A percentile compares a stretch with the other conserved stretches of the same genome.
Conservation (phyloP, 2,113 vertebrate species). For the Chauna torquata region DNA sequence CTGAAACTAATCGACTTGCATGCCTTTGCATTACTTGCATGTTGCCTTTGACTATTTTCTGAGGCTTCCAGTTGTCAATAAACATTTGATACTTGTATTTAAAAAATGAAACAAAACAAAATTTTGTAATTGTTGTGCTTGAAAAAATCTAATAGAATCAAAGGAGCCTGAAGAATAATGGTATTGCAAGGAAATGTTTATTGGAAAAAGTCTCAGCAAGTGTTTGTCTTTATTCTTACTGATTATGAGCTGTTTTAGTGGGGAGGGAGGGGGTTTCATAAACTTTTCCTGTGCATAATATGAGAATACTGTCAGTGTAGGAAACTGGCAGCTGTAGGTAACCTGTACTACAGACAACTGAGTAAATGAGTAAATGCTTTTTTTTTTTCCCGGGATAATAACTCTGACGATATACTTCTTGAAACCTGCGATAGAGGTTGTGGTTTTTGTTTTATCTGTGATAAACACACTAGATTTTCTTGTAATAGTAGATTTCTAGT, state of each 20-base stretch:
- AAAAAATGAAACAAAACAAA: background rate
- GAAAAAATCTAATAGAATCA: background rate
- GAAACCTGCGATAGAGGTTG: background rate
- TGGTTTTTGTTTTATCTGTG: background rate
- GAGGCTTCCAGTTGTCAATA: slow-evolving; percentile 26
- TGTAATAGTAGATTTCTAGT: background rate
- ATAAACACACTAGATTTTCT: background rate
- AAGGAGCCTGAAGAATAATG: background rate
- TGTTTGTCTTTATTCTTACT: background rate
- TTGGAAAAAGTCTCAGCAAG: slow-evolving; percentile 14
- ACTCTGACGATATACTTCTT: background rate
- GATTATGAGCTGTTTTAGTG: background rate
- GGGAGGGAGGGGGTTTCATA: background rate
- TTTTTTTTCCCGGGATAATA: background rate
- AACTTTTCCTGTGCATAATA: background rate
- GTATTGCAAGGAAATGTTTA: slow-evolving; percentile 25
- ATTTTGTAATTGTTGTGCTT: background rate
- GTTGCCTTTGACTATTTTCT: background rate
- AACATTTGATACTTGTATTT: slow-evolving; percentile 6
- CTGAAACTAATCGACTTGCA: background rate
- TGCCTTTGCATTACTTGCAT: slow-evolving; percentile 10
- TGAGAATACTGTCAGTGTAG: background rate
- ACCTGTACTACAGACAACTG: background rate
- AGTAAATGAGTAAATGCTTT: background rate
- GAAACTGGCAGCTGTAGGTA: background rate